phyloP scores from a whole-genome alignment of 2,888 invertebrate genomes.

The Epicampocera succincta region DNA sequence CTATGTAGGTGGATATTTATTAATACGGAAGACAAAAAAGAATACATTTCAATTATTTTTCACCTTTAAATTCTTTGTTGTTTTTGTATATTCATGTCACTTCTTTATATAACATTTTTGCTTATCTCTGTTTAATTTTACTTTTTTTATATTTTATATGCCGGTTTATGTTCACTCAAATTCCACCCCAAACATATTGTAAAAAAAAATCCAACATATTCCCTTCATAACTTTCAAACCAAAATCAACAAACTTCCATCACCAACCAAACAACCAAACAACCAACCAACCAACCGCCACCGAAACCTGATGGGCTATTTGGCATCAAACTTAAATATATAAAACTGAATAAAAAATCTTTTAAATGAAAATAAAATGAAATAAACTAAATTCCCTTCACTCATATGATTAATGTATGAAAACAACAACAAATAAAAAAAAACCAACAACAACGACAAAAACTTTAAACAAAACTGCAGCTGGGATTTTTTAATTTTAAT shows the following conservation, averaged over 20 bases:
- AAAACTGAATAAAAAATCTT: constrained; percentile 49
- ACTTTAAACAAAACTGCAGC: constrained; percentile 72
- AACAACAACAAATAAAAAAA: constrained; percentile 59
- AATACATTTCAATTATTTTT: too few species aligned
- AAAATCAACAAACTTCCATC: constrained; percentile 44
- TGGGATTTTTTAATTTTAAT: constrained; percentile 81
- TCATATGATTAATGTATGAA: constrained; percentile 50
- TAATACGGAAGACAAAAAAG: too few species aligned
- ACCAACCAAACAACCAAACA: constrained; percentile 43
- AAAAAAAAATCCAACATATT: constrained; percentile 38
- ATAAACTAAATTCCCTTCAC: constrained; percentile 58
- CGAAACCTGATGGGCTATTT: constrained; percentile 63
- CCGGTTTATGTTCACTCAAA: constrained; percentile 35
- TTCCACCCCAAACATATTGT: constrained; percentile 15
- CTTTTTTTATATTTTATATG: constrained; percentile 37
- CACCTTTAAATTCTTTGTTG: too few species aligned
- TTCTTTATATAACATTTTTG: background rate
- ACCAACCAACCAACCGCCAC: constrained; percentile 39
- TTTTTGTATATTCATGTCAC: background rate
- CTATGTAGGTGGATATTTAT: too few species aligned
- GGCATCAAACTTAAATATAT: constrained; percentile 55
- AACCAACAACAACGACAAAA: constrained; percentile 50
- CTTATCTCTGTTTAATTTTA: constrained; percentile 29
- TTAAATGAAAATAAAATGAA: constrained; percentile 50
- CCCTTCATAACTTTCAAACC: constrained; percentile 42